Base-by-base conservation (phyloP, 1,140 invertebrate species). In the Pinna nobilis region DNA sequence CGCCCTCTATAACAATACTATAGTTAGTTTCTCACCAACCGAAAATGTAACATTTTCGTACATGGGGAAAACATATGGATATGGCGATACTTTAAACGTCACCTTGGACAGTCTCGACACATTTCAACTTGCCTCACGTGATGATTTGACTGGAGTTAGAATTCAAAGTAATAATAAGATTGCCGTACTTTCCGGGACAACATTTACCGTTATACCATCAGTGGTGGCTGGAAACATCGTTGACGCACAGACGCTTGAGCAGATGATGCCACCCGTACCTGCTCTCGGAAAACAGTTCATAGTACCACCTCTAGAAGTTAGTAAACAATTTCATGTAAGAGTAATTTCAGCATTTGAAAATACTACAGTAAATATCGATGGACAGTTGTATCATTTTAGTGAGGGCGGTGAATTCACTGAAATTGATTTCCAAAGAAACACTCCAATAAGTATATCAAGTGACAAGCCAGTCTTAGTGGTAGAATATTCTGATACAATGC, bases 41-140 rank as follows among this genome's bases (percentile, higher is more conserved):
- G 32, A 47, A 18, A 59, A 59, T 32, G 55, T 32, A 18, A 64
- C 33, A 18, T 49, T 82, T 9, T 30, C 32, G 1, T 76, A 66
- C 41, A 70, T 66, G 11, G 72, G 77, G 2, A 64, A 39, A 2
- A 70, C 47, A 3, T 81, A 82, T 47, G 23, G 55, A 1, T 57
- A 76, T 25, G 66, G 69, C 25, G 57, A 81, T 49, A 53, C 49
- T 11, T 6, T 80, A n/a, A 71, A 61, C 13, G 13, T 77, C 18
- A 70, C 69, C 33, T 47, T 78, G 18, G 20, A 70, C 57, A 69
- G 74, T 23, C 77, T 57, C 65, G 51, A 80, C 13, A 78, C 81
- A 13, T 77, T 81, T 51, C 70, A 82, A 63, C 35, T 73, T 3
- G 25, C 51, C 15, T 64, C 65, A 9, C 23, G 15, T 25, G 55